Base-by-base conservation (phyloP, 2,888 invertebrate species). In the Coelogynopora nodosa region DNA sequence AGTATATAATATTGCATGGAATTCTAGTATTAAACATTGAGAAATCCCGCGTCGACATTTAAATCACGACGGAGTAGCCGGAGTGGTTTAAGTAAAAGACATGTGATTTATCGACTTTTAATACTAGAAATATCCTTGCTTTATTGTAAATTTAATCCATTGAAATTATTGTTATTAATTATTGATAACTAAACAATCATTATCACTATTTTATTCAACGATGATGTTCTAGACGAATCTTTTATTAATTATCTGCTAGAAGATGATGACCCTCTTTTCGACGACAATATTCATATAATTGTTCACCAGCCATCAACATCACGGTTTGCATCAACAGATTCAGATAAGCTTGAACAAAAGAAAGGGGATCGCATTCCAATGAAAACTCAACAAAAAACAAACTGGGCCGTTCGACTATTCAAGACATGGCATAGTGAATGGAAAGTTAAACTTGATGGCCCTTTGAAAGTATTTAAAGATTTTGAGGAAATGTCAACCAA, bases 171-270 rank as follows among this genome's bases (percentile, higher is more conserved):
- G 74, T n/a, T 49, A n/a, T n/a, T n/a, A n/a, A n/a, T n/a, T n/a
- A n/a, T n/a, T n/a, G n/a, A n/a, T n/a, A n/a, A n/a, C n/a, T n/a
- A n/a, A n/a, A n/a, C n/a, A n/a, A n/a, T n/a, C 5, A 49, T 49
- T 49, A 49, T 10, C 18, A 10, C 18, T 10, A 74, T 74, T 74
- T 74, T 74, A 26, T 74, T 26, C 18, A 74, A 10, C 5, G 23
- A n/a, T 10, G 74, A 74, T n/a, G 23, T n/a, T 10, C 2, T 74
- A n/a, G 74, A 74, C 23, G 74, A 26, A 13, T 74, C 74, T n/a
- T 26, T 74, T 74, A 74, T 74, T 74, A 74, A 74, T 74, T 74
- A 74, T 74, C 27, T 74, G 5, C 23, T 74, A 74, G 18, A 74
- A 23, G 74, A 74, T 74, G 5, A 10, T 74, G 74, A 74, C 23